Evolutionary conservation across 2,888 invertebrate genomes (phyloP), one percentile per base, ranked within the genome.

Genomic region (Drosophila macrospina): DNA sequence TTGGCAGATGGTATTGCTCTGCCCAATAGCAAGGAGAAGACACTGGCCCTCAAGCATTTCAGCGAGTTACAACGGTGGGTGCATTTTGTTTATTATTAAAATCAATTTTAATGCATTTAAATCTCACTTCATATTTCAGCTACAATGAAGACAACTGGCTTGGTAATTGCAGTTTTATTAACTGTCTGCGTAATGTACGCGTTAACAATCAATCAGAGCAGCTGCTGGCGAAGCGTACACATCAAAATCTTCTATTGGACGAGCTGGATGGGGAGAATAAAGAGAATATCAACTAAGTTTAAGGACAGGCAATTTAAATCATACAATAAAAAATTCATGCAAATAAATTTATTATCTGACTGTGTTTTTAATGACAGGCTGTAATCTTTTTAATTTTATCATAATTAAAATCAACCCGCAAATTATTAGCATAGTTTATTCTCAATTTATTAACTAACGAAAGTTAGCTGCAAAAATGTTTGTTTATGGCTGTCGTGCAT

Each of bases 1-100:
- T 91, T 93, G 48, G 90, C 93, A 15, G 93, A 94, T 80, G 93
- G 93, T 3, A 68, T 82, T 2, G n/a, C 28, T 2, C 28, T 90
- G 34, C 77, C 74, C 64, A 91, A 76, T 64, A 68, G 32, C 64
- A 87, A n/a, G 0, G 88, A 79, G 0, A 88, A 83, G 15, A 15
- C 30, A 0, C 11, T 83, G 39, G 26, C 64, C 0, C 32, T 84
- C 0, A 60, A 68, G 7, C 48, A 57, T 16, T 86, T 68, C 8
- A 65, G 44, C 41, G 88, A 88, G 2, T 59, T 86, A 10, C 63
- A 80, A 24, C 32, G 78, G 85, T 85, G 20, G 16, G 63, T 13
- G 7, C 2, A 4, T n/a, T 5, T 7, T 26, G 26, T 26, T 26
- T 26, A n/a, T 3, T 26, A 26, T 26, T 6, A 26, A 26, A 26